Percentiles rank a stretch among this genome's conserved stretches.
Conservation (phyloP, 2,888 invertebrate genomes). For the Caenorhabditis virilis region DNA sequence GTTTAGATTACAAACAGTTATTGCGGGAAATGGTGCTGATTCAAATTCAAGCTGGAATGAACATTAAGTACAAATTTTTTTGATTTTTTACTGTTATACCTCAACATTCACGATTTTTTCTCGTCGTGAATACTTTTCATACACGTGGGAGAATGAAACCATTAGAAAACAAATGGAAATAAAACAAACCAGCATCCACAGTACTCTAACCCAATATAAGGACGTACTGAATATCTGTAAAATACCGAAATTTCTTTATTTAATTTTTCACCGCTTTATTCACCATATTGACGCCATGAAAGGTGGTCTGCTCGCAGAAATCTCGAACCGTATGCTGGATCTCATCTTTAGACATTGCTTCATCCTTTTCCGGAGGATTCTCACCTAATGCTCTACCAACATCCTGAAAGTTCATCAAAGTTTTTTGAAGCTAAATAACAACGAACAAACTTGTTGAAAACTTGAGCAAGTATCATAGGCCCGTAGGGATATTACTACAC, state of each 20-base stretch:
- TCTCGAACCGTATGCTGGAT: constrained; percentile 21
- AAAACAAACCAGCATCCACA: constrained; percentile 51
- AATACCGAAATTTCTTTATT: neutral
- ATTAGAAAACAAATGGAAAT: constrained; percentile 35
- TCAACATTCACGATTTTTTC: constrained; percentile 67
- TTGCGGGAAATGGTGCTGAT: constrained; percentile 62
- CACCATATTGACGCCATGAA: constrained; percentile 48
- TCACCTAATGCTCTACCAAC: constrained; percentile 21
- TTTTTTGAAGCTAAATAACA: too few relatives aligned
- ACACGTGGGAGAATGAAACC: constrained; percentile 48
- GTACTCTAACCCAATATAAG: constrained; percentile 26
- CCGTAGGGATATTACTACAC: too few relatives aligned
- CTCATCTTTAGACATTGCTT: constrained; percentile 5
- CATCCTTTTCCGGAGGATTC: constrained; percentile 11
- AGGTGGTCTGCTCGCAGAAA: constrained; percentile 43
- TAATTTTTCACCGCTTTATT: constrained; percentile 1
- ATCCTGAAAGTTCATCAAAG: too few relatives aligned
- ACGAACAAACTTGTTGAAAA: too few relatives aligned
- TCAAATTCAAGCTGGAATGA: constrained; percentile 65
- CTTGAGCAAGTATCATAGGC: too few relatives aligned
- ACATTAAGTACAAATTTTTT: neutral
- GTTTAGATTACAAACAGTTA: constrained; percentile 66
- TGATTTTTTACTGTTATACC: constrained; percentile 34
- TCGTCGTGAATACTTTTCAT: constrained; percentile 55
- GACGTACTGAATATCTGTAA: constrained; percentile 38